These are phyloP conservation scores for Taxidea taxus DNA, from an alignment of 2,113 vertebrate genomes.

Conservation along the genomic window DNA sequence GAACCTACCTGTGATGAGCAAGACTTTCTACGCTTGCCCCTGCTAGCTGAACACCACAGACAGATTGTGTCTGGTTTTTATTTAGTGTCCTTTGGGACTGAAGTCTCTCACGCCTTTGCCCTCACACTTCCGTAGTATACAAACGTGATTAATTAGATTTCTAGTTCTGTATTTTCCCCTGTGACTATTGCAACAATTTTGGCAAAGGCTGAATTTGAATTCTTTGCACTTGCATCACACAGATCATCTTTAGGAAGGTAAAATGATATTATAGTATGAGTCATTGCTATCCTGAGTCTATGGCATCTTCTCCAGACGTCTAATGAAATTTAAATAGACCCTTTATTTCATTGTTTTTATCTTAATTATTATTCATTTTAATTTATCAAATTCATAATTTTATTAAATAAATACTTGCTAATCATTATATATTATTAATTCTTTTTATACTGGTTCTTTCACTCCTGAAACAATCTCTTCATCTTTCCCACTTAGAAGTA, in stretches of 20 bases:
- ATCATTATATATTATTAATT: not conserved
- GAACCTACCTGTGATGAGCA: not conserved
- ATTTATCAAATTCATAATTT: not conserved
- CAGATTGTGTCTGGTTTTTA: not conserved
- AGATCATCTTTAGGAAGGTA: not conserved
- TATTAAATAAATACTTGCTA: not conserved
- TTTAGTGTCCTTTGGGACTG: not conserved
- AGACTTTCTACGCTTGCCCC: not conserved
- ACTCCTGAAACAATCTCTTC: not conserved
- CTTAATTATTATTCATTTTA: not conserved
- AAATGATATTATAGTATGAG: not conserved
- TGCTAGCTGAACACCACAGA: not conserved
- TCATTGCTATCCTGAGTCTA: too few species aligned
- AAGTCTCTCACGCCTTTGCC: not conserved
- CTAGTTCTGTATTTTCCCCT: not conserved
- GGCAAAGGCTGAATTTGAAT: not conserved
- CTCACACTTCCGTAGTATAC: not conserved
- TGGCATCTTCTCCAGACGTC: not conserved
- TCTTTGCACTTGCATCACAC: not conserved
- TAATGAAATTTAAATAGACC: not conserved
- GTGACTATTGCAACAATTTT: not conserved
- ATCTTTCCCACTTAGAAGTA: not conserved
- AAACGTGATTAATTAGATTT: not conserved
- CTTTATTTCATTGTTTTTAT: not conserved
- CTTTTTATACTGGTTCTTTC: not conserved